Evolutionary conservation across 2,797 vertebrate genomes (phyloP).

Genomic region (Periparus ater): DNA sequence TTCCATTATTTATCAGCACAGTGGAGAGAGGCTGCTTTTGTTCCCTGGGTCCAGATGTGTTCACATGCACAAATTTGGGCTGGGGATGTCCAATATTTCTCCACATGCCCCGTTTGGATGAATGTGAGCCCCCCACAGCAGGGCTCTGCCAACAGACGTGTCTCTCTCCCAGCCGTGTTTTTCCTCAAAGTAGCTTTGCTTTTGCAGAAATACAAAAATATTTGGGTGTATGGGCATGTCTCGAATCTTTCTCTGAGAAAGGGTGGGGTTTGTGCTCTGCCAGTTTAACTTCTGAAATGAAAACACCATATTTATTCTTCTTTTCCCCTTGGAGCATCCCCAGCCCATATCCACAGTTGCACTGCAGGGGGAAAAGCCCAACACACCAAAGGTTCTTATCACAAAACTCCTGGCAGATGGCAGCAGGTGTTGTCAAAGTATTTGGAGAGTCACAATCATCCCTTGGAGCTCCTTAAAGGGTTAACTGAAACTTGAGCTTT

Average conservation of each 20-base stretch:
- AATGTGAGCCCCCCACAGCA: accelerated
- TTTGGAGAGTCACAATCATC: accelerated
- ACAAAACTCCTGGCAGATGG: neutral
- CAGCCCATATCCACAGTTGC: neutral
- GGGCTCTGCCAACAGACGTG: accelerated
- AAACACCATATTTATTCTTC: accelerated
- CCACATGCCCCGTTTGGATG: accelerated
- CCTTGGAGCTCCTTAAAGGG: neutral
- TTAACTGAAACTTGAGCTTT: neutral
- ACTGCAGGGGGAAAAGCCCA: accelerated
- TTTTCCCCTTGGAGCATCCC: neutral
- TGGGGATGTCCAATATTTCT: neutral
- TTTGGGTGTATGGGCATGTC: accelerated
- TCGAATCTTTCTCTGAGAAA: neutral
- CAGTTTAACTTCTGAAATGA: neutral
- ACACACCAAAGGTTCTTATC: neutral
- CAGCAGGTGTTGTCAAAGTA: neutral
- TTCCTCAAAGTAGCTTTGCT: neutral
- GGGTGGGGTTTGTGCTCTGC: neutral
- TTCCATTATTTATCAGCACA: conserved; percentile 59
- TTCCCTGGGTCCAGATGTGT: conserved; percentile 4
- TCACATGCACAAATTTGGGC: accelerated
- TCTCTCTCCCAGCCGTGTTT: accelerated
- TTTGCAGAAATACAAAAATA: neutral
- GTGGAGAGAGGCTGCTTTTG: neutral